phyloP scores from a whole-genome alignment of 1,140 invertebrate genomes.

The Harpegnathos saltator region DNA sequence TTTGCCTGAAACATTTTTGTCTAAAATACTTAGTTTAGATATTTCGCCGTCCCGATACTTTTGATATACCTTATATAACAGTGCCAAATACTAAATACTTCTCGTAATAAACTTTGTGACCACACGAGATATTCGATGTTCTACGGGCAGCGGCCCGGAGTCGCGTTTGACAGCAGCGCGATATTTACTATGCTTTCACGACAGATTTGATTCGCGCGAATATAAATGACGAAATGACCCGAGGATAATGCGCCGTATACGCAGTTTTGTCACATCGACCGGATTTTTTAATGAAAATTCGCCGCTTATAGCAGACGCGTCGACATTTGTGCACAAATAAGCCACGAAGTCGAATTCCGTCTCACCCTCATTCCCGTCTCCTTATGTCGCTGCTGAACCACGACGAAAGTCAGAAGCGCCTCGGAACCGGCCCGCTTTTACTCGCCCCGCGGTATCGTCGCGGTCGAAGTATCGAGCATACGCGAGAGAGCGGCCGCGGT shows the following conservation, averaged over 20 bases:
- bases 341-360: conserved; percentile 3
- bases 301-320: neutral
- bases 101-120: no score
- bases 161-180: neutral
- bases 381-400: neutral
- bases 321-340: neutral
- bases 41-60: no score
- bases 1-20: no score
- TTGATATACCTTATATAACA: no score
- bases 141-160: neutral
- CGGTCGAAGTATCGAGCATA: conserved; percentile 32
- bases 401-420: neutral
- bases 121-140: conserved; percentile 7
- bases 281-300: neutral
- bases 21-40: no score
- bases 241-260: neutral
- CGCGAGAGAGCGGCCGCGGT: neutral
- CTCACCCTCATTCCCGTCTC: conserved; percentile 16
- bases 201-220: neutral
- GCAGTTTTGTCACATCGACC: neutral
- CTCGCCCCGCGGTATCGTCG: neutral
- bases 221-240: neutral
- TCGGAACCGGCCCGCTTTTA: conserved; percentile 27
- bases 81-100: no score
- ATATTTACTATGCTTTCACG: neutral